A percentile compares a stretch with the other conserved stretches of the same genome.
phyloP scores from a whole-genome alignment of 1,140 invertebrate species.

The Drosophila triauraria region DNA sequence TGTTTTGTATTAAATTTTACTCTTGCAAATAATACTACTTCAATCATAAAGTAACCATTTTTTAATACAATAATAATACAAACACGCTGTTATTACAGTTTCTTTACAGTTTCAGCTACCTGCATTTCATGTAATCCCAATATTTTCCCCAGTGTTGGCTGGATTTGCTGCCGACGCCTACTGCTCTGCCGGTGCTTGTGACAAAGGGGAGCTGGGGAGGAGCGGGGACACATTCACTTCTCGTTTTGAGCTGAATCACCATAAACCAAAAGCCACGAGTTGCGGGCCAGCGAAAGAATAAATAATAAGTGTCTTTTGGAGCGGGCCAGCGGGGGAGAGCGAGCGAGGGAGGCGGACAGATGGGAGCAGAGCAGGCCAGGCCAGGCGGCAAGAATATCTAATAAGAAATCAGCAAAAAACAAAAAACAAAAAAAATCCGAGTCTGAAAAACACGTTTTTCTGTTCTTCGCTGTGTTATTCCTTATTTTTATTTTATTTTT shows the following conservation, averaged over 20 bases:
- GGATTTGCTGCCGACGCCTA: conserved; percentile 25
- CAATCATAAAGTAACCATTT: no score
- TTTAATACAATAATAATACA: no score
- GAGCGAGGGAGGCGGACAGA: conserved; percentile 13
- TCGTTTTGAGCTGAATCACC: conserved; percentile 66
- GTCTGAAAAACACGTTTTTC: conserved; percentile 64
- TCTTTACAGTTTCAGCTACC: no score
- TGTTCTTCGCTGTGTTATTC: conserved; percentile 29
- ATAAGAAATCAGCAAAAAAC: conserved; percentile 71
- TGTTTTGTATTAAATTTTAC: no score
- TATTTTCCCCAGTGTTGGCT: conserved; percentile 2
- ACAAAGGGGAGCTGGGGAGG: background rate
- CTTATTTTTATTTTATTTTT: conserved; percentile 30
- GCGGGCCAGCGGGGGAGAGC: conserved; percentile 27
- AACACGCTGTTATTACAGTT: background rate
- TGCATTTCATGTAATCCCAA: background rate
- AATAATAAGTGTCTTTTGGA: conserved; percentile 55
- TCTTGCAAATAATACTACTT: no score
- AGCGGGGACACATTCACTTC: conserved; percentile 67
- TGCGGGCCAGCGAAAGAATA: conserved; percentile 60
- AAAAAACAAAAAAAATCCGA: conserved; percentile 4
- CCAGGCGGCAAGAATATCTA: conserved; percentile 54
- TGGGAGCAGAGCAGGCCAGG: conserved; percentile 32
- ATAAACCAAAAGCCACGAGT: conserved; percentile 49
- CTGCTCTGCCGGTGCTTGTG: conserved; percentile 27